Evolutionary conservation across 2,113 vertebrate species (phyloP).

Genomic region (Falcunculus frontatus): DNA sequence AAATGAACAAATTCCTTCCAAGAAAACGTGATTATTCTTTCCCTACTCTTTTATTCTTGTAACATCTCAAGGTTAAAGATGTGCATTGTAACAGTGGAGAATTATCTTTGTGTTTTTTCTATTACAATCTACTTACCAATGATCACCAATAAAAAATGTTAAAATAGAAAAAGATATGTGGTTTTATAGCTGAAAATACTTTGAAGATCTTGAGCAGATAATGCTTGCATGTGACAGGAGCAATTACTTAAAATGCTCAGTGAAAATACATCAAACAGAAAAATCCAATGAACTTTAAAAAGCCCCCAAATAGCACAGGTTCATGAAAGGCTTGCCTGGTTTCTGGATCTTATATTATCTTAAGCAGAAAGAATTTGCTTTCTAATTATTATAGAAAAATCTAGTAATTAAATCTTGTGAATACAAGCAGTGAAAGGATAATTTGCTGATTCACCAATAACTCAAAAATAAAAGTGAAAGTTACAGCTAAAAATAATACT

Average conservation of each 20-base stretch:
- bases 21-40: conserved; percentile 11
- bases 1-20: conserved; percentile 25
- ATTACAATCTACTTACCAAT: not conserved
- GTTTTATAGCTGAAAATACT: not conserved
- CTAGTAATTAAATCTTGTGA: not conserved
- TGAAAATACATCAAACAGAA: not conserved
- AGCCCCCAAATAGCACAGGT: not conserved
- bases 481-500: not conserved
- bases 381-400: not conserved
- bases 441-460: not conserved
- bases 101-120: not conserved
- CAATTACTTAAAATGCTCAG: not conserved
- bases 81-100: not conserved
- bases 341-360: not conserved
- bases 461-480: not conserved
- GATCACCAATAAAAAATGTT: not conserved
- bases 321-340: not conserved
- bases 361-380: not conserved
- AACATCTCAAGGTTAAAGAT: not conserved
- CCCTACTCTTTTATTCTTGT: not conserved
- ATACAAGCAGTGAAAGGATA: not conserved
- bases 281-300: not conserved
- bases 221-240: not conserved
- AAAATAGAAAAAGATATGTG: not conserved
- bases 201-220: not conserved